Conservation (phyloP, 2,888 invertebrate species). For the Nomada fabriciana region DNA sequence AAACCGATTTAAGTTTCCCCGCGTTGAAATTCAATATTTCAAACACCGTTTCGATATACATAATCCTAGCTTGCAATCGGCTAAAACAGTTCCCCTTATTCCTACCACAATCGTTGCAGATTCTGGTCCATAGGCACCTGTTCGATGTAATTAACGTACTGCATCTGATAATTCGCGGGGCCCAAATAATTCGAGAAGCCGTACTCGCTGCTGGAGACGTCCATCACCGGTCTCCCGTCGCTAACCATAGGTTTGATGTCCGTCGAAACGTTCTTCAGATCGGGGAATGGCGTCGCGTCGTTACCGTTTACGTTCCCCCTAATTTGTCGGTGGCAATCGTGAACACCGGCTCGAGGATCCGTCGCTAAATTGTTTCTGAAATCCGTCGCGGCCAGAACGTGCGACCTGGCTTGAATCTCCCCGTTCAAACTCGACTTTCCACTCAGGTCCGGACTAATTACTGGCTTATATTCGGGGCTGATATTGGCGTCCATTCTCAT, state of each 20-base stretch:
- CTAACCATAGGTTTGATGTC: slow-evolving; percentile 61
- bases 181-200: slow-evolving; percentile 77
- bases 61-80: not conserved
- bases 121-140: slow-evolving; percentile 79
- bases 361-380: slow-evolving; percentile 73
- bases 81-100: not conserved
- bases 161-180: slow-evolving; percentile 79
- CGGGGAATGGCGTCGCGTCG: slow-evolving; percentile 70
- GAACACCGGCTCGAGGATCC: slow-evolving; percentile 62
- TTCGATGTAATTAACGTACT: slow-evolving; percentile 81
- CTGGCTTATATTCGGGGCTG: slow-evolving; percentile 73
- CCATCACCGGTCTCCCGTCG: slow-evolving; percentile 74
- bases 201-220: slow-evolving; percentile 75
- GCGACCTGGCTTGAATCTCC: slow-evolving; percentile 67
- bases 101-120: slow-evolving; percentile 80
- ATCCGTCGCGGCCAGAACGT: slow-evolving; percentile 64
- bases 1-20: too few relatives aligned
- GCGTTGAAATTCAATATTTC: too few relatives aligned
- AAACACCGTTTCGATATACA: not conserved
- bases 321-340: slow-evolving; percentile 68
- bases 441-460: slow-evolving; percentile 63
- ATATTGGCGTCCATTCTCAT: slow-evolving; percentile 71
- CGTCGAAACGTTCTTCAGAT: slow-evolving; percentile 65
- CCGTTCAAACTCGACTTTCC: slow-evolving; percentile 68
- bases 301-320: slow-evolving; percentile 59